Conservation (phyloP, 2,888 invertebrate genomes). For the Parnassius apollo region DNA sequence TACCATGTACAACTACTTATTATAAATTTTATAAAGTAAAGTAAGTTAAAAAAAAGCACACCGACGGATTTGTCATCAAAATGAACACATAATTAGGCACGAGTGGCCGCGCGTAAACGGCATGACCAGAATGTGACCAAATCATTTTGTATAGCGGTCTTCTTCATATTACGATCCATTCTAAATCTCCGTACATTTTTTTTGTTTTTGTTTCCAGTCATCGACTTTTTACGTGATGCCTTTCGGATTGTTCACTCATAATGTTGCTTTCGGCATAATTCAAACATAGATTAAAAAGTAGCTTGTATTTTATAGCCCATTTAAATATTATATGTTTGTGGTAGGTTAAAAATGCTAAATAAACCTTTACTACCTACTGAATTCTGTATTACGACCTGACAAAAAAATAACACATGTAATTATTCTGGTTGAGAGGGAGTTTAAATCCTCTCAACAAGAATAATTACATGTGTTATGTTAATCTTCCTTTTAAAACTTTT, state of each 20-base stretch:
- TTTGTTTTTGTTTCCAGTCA: slow-evolving; percentile 35
- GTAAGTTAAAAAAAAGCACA: slow-evolving; percentile 34
- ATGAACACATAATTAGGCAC: slow-evolving; percentile 62
- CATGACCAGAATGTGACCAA: slow-evolving; percentile 70
- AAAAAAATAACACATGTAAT: too few relatives aligned
- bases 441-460: too few relatives aligned
- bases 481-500: too few relatives aligned
- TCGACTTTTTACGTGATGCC: slow-evolving; percentile 19
- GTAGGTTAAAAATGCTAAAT: too few relatives aligned
- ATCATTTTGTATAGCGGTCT: slow-evolving; percentile 67
- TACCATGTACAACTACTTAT: too few relatives aligned
- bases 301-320: background rate
- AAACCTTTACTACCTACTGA: too few relatives aligned
- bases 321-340: background rate
- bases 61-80: slow-evolving; percentile 36
- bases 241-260: slow-evolving; percentile 7
- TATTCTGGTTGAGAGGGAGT: too few relatives aligned
- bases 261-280: slow-evolving; percentile 1
- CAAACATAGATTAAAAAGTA: background rate
- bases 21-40: slow-evolving; percentile 31
- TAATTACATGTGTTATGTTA: too few relatives aligned
- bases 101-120: slow-evolving; percentile 56
- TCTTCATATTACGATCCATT: slow-evolving; percentile 46
- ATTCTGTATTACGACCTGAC: too few relatives aligned
- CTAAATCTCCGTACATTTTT: slow-evolving; percentile 31